phyloP scores from a whole-genome alignment of 2,113 vertebrate species.

The Paradoxurus hermaphroditus region DNA sequence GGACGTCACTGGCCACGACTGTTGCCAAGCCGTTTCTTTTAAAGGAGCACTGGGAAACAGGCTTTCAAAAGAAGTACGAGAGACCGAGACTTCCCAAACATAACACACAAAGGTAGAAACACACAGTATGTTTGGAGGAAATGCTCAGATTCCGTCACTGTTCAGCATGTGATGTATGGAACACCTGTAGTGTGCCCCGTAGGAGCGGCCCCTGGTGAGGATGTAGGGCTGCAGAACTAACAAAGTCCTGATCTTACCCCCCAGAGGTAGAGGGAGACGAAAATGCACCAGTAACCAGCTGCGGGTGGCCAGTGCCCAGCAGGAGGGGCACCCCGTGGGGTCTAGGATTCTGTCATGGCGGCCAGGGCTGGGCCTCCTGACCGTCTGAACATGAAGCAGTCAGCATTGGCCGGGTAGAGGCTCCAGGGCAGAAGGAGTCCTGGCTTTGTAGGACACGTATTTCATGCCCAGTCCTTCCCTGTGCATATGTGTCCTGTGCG shows the following conservation, averaged over 20 bases:
- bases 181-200: not conserved
- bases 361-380: not conserved
- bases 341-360: accelerated
- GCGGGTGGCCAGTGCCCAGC: not conserved
- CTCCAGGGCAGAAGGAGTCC: not conserved
- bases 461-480: not conserved
- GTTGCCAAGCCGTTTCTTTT: not conserved
- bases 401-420: not conserved
- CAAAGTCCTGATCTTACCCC: too few relatives aligned
- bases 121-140: not conserved
- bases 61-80: not conserved
- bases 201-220: too few relatives aligned
- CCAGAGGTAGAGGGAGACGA: not conserved
- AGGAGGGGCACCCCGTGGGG: accelerated
- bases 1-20: not conserved
- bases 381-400: not conserved
- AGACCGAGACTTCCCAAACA: not conserved
- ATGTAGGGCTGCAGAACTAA: accelerated
- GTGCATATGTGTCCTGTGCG: not conserved
- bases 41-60: not conserved
- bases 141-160: not conserved
- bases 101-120: not conserved
- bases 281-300: too few relatives aligned
- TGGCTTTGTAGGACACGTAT: not conserved
- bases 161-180: not conserved